Evolutionary conservation across 2,888 invertebrate genomes (phyloP).

Genomic region (Drosophila nigricruria): DNA sequence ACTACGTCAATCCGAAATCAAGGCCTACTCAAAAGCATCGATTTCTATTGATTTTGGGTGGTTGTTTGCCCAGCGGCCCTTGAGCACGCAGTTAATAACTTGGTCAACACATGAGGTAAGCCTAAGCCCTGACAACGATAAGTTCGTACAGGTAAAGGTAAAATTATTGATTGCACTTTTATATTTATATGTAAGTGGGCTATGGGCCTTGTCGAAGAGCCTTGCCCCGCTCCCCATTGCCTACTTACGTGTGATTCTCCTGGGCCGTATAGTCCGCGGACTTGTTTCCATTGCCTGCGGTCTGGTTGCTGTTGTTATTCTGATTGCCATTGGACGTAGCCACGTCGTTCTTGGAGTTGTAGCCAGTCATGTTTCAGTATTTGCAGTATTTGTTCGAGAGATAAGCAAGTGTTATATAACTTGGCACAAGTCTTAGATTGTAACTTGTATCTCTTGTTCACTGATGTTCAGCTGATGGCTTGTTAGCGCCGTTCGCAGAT

Average conservation of each 20-base stretch:
- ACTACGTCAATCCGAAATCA: neutral
- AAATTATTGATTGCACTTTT: slow-evolving; percentile 40
- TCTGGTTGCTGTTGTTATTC: slow-evolving; percentile 21
- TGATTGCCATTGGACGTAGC: slow-evolving; percentile 55
- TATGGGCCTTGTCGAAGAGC: neutral
- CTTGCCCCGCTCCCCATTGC: neutral
- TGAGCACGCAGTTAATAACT: neutral
- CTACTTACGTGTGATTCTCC: slow-evolving; percentile 65
- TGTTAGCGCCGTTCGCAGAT: slow-evolving; percentile 17
- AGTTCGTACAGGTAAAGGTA: neutral
- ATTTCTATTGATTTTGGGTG: slow-evolving; percentile 14
- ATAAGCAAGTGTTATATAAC: slow-evolving; percentile 30
- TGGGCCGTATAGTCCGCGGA: slow-evolving; percentile 49
- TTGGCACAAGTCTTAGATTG: neutral
- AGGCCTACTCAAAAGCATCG: slow-evolving; percentile 25
- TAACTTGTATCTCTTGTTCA: neutral
- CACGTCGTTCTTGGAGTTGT: slow-evolving; percentile 58
- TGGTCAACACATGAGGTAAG: slow-evolving; percentile 2
- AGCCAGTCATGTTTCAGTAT: slow-evolving; percentile 60
- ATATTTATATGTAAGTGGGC: slow-evolving; percentile 13
- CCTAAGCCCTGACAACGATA: slow-evolving; percentile 3
- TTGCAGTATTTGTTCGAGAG: neutral
- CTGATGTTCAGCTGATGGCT: slow-evolving; percentile 14
- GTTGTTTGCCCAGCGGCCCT: neutral
- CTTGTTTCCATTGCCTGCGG: slow-evolving; percentile 30